Base-by-base conservation (phyloP, 2,888 invertebrate species). In the Philopedon plagiatum region DNA sequence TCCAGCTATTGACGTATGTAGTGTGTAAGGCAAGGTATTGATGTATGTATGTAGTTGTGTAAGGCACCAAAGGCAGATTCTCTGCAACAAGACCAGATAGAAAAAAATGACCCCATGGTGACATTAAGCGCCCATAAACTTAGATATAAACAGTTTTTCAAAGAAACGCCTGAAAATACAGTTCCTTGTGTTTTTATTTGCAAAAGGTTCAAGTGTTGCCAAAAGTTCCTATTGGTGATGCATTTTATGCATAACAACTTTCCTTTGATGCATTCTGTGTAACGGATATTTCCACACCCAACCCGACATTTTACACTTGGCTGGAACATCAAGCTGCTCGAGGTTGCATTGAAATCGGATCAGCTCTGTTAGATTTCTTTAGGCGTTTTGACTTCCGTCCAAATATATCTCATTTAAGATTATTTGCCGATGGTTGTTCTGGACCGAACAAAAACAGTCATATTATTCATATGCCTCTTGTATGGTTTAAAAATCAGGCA, bases 321-420 rank as follows among this genome's bases (percentile, higher is more conserved):
- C 44, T 44, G 15, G 44, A 44, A 44, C n/a, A 44, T 44, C 44
- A 44, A 19, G 13, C 44, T 4, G 44, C 44, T 44, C 44, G 44
- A 15, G 44, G 44, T 44, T 44, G 44, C 18, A 44, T 15, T 44
- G 44, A 44, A 15, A 44, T 44, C 2, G 44, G 44, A 15, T 44
- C 44, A 13, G 44, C 44, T 44, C 15, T 44, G 15, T 44, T 44
- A 15, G 44, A 44, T 44, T 44, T 15, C 3, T 15, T 44, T 7
- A 44, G 44, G 8, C 1, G 44, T 19, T 44, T 44, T 44, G 15
- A 15, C 2, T 44, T 44, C 15, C 15, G 7, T 4, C 3, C 13
- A 13, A 19, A 44, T 44, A 44, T 44, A 44, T 44, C 44, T 8
- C 18, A 44, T 8, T 3, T 44, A 3, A 44, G 44, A 44, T 19